A percentile compares a stretch with the other conserved stretches of the same genome.
phyloP scores from a whole-genome alignment of 2,888 invertebrate genomes.

The Agriotes lineatus region DNA sequence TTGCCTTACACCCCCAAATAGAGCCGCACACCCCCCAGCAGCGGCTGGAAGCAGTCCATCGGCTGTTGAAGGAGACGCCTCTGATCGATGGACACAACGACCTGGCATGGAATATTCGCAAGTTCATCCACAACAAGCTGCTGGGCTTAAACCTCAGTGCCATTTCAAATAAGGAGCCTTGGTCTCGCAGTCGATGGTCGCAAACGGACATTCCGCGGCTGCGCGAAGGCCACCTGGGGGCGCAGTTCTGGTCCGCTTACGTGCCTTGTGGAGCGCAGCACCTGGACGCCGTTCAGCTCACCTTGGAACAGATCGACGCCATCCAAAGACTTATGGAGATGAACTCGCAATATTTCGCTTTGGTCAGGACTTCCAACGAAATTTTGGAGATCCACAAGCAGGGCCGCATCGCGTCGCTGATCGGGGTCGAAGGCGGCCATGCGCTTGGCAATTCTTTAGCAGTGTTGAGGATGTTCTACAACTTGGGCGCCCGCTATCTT shows the following conservation, averaged over 20 bases:
- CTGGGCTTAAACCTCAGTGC: conserved; percentile 76
- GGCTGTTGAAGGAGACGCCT: conserved; percentile 77
- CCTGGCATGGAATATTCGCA: conserved; percentile 89
- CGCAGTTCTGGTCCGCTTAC: conserved; percentile 93
- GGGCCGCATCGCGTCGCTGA: conserved; percentile 88
- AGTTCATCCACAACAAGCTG: conserved; percentile 87
- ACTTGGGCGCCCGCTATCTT: conserved; percentile 88
- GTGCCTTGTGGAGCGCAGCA: conserved; percentile 88
- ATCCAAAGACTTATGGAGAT: conserved; percentile 80
- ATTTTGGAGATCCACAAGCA: conserved; percentile 79
- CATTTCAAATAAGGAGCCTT: conserved; percentile 79
- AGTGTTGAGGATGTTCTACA: conserved; percentile 89
- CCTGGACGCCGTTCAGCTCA: conserved; percentile 84
- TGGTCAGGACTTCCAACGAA: conserved; percentile 79
- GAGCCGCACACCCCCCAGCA: conserved; percentile 66
- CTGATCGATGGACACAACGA: conserved; percentile 88
- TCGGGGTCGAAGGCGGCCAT: conserved; percentile 94
- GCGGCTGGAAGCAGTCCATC: conserved; percentile 70
- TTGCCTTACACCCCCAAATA: conserved; percentile 62
- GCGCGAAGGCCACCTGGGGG: conserved; percentile 86
- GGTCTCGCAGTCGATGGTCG: conserved; percentile 90
- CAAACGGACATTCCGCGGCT: conserved; percentile 93
- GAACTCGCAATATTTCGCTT: conserved; percentile 79
- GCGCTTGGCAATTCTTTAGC: conserved; percentile 91
- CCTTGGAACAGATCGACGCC: conserved; percentile 88